phyloP scores from a whole-genome alignment of 2,797 vertebrate species.

The Oreonectes daqikongensis region DNA sequence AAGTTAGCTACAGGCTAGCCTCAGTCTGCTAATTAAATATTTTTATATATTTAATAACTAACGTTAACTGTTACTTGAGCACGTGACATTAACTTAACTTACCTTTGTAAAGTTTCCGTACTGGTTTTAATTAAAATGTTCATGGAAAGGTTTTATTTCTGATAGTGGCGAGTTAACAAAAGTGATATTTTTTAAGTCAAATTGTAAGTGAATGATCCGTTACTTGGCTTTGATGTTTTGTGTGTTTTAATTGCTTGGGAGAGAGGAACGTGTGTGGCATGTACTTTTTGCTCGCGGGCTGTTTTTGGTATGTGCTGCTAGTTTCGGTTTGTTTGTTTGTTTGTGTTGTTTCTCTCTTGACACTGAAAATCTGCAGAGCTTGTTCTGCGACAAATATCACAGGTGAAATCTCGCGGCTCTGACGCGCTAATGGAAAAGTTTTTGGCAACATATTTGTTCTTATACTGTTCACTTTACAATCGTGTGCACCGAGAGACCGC shows the following conservation, averaged over 20 bases:
- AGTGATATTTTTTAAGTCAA: no score
- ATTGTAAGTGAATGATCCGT: no score
- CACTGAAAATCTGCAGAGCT: background rate
- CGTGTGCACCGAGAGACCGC: no score
- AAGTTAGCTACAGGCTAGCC: background rate
- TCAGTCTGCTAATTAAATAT: background rate
- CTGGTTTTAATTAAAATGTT: background rate
- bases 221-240: background rate
- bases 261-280: background rate
- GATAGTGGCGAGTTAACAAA: background rate
- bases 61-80: no score
- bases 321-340: background rate
- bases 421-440: background rate
- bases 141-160: background rate
- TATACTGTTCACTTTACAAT: no score
- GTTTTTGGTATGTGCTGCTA: background rate
- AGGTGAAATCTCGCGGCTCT: background rate
- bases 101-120: background rate
- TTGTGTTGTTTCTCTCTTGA: background rate
- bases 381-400: background rate
- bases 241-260: conserved; percentile 5
- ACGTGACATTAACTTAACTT: no score
- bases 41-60: background rate
- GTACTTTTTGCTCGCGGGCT: background rate
- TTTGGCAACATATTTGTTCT: no score